Base-by-base conservation (phyloP, 2,797 vertebrate genomes). In the Argya squamiceps region DNA sequence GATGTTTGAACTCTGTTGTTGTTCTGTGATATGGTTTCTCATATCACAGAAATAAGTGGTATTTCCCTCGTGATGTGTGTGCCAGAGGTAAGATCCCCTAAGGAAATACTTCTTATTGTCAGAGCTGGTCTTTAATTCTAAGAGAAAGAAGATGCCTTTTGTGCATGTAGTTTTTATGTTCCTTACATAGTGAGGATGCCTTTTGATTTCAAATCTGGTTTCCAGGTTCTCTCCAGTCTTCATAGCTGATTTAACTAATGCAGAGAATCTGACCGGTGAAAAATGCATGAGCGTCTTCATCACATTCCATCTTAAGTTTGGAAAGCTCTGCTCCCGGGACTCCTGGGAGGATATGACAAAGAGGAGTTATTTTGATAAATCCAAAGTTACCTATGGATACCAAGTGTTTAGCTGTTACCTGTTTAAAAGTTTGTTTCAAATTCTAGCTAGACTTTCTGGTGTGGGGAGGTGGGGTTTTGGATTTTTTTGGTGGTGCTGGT, bases 301-400 rank as follows among this genome's bases (percentile, higher is more conserved):
- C 0, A 0, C 29, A 56, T 27, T n/a, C 19, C 50, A 46, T 30
- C n/a, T 55, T 46, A 24, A 37, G 39, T 21, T 32, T 55, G 17
- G n/a, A 37, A 46, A 56, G 76, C 29, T 37, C 9, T 46, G 34
- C 22, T 67, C 29, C 12, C 27, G 21, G 21, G 50, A 32, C 11
- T 46, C 11, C 8, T 21, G 10, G n/a, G 9, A 27, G 11, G 8
- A 17, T 46, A 26, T 10, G 16, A 53, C 8, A 10, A 4, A 26
- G 8, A 46, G 41, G 5, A 56, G 11, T 9, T 65, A 17, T 37
- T 79, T 46, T 79, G n/a, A 21, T 8, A 67, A 79, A 32, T 39
- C 11, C 14, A 56, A 65, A 56, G 18, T 14, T 37, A 4, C 27
- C 37, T 65, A 21, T 4, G 9, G 5, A 37, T 46, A 21, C 27